phyloP scores from a whole-genome alignment of 2,113 vertebrate genomes.

The Colinus virginianus region DNA sequence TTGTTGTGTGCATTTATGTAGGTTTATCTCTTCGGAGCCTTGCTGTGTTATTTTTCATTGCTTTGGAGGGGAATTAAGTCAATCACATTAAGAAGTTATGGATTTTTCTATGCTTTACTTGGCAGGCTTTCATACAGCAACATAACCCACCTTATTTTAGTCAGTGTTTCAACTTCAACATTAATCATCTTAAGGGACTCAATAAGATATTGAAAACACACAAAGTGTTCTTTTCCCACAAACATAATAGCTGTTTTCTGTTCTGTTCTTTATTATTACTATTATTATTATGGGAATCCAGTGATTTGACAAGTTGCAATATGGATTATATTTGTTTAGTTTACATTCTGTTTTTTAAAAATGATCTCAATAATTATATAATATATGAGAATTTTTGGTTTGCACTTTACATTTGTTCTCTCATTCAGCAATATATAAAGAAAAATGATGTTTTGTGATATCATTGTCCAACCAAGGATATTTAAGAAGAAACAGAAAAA shows the following conservation, averaged over 20 bases:
- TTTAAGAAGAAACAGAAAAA: not conserved
- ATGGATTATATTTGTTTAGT: constrained; percentile 12
- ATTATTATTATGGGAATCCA: not conserved
- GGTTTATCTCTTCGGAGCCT: not conserved
- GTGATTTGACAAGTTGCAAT: constrained; percentile 1
- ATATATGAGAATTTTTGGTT: not conserved
- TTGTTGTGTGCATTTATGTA: not conserved
- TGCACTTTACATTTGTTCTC: not conserved
- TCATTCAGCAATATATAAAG: not conserved
- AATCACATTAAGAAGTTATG: not conserved
- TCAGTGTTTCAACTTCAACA: constrained; percentile 57
- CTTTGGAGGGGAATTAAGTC: not conserved
- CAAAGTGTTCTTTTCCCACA: constrained; percentile 23
- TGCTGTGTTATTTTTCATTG: not conserved
- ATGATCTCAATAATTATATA: not conserved
- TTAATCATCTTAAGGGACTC: constrained; percentile 55
- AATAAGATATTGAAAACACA: constrained; percentile 55
- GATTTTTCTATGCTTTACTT: constrained; percentile 68
- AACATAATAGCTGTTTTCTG: not conserved
- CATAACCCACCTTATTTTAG: constrained; percentile 53
- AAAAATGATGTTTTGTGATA: not conserved
- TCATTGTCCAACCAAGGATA: not conserved
- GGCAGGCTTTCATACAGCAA: constrained; percentile 51
- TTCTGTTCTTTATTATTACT: not conserved
- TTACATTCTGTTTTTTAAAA: not conserved